A percentile compares a stretch with the other conserved stretches of the same genome.
These are phyloP conservation scores for Peromyscus californicus DNA, from an alignment of 2,113 vertebrate species.

Conservation along the genomic window DNA sequence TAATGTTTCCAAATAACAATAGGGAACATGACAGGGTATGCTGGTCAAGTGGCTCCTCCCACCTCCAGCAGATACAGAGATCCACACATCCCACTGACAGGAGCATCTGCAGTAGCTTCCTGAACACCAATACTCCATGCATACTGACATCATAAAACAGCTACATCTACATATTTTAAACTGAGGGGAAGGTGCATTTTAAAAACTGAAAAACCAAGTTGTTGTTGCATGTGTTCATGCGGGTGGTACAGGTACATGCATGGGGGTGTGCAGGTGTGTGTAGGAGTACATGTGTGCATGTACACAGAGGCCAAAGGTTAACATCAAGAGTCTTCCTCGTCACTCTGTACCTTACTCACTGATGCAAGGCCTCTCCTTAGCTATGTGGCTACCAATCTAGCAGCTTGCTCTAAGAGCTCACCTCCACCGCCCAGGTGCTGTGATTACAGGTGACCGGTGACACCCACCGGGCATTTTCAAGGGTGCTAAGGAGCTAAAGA, in stretches of 20 bases:
- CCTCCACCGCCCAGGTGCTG: not conserved
- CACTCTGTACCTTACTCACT: not conserved
- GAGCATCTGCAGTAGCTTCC: accelerated
- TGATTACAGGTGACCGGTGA: not conserved
- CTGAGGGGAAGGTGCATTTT: not conserved
- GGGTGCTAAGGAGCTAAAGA: not conserved
- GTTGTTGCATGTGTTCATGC: not conserved
- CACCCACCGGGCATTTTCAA: not conserved
- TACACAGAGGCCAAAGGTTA: not conserved
- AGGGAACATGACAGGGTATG: not conserved
- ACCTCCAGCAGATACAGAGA: not conserved
- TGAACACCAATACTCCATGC: not conserved
- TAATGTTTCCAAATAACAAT: not conserved
- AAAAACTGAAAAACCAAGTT: not conserved
- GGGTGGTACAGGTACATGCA: no score
- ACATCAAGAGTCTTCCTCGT: not conserved
- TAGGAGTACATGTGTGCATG: no score
- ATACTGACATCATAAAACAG: not conserved
- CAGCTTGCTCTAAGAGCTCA: not conserved
- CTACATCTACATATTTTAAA: not conserved
- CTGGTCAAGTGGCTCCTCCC: not conserved
- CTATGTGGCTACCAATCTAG: no score
- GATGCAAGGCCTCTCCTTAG: not conserved
- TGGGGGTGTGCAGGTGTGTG: not conserved
- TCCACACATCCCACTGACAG: not conserved